Evolutionary conservation across 2,888 invertebrate species (phyloP).

Genomic region (Athalia cordata): DNA sequence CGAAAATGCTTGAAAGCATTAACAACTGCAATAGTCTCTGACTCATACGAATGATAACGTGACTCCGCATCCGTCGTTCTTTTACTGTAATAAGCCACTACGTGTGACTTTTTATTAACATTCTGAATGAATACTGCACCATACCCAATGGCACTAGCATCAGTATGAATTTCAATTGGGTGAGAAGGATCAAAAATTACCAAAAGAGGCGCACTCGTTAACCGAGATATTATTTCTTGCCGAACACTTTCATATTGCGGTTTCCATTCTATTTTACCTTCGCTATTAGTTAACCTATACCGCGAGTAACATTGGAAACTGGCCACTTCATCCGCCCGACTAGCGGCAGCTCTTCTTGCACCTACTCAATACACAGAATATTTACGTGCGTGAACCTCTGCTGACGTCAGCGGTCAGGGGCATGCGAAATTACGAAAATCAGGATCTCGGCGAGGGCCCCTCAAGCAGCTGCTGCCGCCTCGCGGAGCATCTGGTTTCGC

Average conservation of each 20-base stretch:
- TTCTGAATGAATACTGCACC: conserved; percentile 47
- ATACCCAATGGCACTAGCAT: conserved; percentile 48
- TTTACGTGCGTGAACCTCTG: too few relatives aligned
- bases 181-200: too few relatives aligned
- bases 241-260: conserved; percentile 38
- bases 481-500: too few relatives aligned
- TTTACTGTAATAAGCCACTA: conserved; percentile 15
- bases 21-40: neutral
- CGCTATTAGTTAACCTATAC: conserved; percentile 43
- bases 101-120: neutral
- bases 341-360: too few relatives aligned
- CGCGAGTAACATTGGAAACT: too few relatives aligned
- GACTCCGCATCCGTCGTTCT: neutral
- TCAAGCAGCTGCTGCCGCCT: too few relatives aligned
- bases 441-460: too few relatives aligned
- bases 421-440: too few relatives aligned
- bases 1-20: neutral
- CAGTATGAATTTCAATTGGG: conserved; percentile 30
- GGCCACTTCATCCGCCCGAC: too few relatives aligned
- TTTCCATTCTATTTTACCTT: conserved; percentile 45
- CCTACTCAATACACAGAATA: too few relatives aligned
- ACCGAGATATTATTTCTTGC: conserved; percentile 42
- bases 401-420: too few relatives aligned
- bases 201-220: conserved; percentile 24
- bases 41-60: neutral